phyloP scores from a whole-genome alignment of 2,113 vertebrate genomes.

The Myrmophylax atrothorax region DNA sequence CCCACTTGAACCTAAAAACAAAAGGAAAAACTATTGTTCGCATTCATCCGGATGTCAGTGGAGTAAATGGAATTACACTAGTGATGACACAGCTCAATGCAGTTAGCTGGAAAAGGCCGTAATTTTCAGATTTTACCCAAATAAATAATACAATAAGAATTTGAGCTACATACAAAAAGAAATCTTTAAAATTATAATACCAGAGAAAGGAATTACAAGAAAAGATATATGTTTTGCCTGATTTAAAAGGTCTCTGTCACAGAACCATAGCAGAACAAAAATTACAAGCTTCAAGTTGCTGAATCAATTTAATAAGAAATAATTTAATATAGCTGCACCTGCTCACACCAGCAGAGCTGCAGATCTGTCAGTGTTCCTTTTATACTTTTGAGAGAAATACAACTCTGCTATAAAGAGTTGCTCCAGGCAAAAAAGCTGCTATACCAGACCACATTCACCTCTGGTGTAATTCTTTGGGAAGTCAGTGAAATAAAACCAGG shows the following conservation, averaged over 20 bases:
- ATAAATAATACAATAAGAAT: constrained; percentile 16
- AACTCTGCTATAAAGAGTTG: constrained; percentile 49
- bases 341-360: constrained; percentile 58
- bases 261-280: constrained; percentile 49
- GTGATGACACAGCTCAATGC: neutral
- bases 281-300: constrained; percentile 58
- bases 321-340: constrained; percentile 72
- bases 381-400: constrained; percentile 65
- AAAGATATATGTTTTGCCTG: neutral
- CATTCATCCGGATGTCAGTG: constrained; percentile 1
- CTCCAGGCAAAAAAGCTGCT: constrained; percentile 63
- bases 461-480: constrained; percentile 40
- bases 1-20: neutral
- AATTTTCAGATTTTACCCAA: constrained; percentile 17
- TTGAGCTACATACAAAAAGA: neutral
- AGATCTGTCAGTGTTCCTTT: constrained; percentile 65
- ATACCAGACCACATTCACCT: constrained; percentile 42
- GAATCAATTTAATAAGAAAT: constrained; percentile 71
- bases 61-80: constrained; percentile 36
- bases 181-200: neutral
- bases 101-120: constrained; percentile 12
- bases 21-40: constrained; percentile 26
- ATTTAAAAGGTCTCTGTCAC: constrained; percentile 28
- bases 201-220: neutral
- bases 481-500: constrained; percentile 44